Evolutionary conservation across 2,888 invertebrate genomes (phyloP), one percentile per base, ranked within the genome.

Genomic region (Drosophila histrio): DNA sequence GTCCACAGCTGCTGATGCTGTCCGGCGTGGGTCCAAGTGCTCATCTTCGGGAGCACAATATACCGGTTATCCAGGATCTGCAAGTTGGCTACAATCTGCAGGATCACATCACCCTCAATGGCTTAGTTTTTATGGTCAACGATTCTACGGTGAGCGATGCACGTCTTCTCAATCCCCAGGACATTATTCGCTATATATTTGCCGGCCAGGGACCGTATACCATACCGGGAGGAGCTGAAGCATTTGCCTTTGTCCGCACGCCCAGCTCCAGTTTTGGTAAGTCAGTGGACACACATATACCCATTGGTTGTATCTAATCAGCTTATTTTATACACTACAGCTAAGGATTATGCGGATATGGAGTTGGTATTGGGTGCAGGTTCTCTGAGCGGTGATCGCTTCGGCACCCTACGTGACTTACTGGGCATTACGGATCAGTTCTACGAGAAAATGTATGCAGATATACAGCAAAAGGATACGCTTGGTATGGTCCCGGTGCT

Each of bases 1-100:
- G 96, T 1, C 97, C 98, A 0, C 97, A 97, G 89, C 90, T 98
- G 3, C 91, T 98, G 43, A 95, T 97, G 96, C 90, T 97, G 11
- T 97, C 97, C 0, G 97, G 97, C 9, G 92, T 97, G 24, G 96
- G 96, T 0, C 96, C 96, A 0, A 91, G 89, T 26, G 92, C 93
- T 0, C 94, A 96, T 84, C 91, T 96, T 4, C 82, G 91, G 17
- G 91, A 93, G 28, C 85, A 94, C 6, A 93, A 93, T 2, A 95
- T 97, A 52, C 90, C 93, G 0, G 93, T 95, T 1, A 86, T 96
- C 30, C 93, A 94, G 69, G 93, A 97, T 88, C 92, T 96, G 1
- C 95, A 94, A 2, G 97, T 97, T 0, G 97, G 97, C 7, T 94
- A 94, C 83, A 97, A 97, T 91, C 93, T 97, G 0, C 96, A 96